These are phyloP conservation scores for Eupeodes luniger DNA, from an alignment of 2,888 invertebrate species.

Conservation along the genomic window DNA sequence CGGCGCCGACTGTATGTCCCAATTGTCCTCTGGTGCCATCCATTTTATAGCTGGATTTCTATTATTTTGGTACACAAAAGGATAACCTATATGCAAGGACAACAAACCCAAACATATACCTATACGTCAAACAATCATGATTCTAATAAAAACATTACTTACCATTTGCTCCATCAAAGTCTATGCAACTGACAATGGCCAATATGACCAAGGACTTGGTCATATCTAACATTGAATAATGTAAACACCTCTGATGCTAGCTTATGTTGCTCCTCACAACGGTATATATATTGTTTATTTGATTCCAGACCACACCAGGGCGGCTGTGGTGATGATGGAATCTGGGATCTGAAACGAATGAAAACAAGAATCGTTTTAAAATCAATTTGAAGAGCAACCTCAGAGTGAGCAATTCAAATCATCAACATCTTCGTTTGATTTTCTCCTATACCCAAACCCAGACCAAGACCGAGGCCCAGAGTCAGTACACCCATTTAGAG, in stretches of 20 bases:
- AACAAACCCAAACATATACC: constrained; percentile 3
- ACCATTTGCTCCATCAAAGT: constrained; percentile 59
- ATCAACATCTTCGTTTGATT: constrained; percentile 16
- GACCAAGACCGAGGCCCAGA: too few relatives aligned
- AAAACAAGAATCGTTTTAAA: constrained; percentile 57
- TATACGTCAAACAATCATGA: background rate
- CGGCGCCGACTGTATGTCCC: constrained; percentile 82
- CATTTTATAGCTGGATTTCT: constrained; percentile 81
- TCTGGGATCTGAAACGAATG: constrained; percentile 61
- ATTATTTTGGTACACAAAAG: constrained; percentile 79
- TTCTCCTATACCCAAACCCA: too few relatives aligned
- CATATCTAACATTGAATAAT: constrained; percentile 51
- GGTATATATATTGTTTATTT: constrained; percentile 39
- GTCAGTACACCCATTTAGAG: background rate
- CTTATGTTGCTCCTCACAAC: constrained; percentile 27
- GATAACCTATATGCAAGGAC: constrained; percentile 78
- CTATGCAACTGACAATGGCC: constrained; percentile 63
- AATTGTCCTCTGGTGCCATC: constrained; percentile 81
- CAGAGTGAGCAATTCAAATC: constrained; percentile 29
- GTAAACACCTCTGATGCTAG: background rate
- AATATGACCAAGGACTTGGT: constrained; percentile 72
- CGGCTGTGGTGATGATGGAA: constrained; percentile 25
- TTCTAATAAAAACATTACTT: constrained; percentile 41
- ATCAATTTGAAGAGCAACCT: constrained; percentile 66
- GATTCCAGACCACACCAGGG: constrained; percentile 30